Percentiles rank a stretch among this genome's conserved stretches.
Conservation (phyloP, 2,888 invertebrate genomes). For the Cosmorhoe ocellata region DNA sequence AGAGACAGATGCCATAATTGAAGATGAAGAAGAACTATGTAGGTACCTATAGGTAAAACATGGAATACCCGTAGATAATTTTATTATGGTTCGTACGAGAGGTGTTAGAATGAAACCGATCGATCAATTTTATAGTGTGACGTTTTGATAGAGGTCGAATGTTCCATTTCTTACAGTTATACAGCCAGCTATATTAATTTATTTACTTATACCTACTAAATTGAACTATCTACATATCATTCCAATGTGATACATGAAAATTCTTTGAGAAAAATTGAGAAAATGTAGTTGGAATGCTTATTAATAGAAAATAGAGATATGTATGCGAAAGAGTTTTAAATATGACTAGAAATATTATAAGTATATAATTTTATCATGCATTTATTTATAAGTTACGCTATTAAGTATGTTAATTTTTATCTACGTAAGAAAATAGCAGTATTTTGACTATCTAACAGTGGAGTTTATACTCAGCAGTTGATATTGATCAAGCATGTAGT, state of each 20-base stretch:
- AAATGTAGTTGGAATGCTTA: constrained; percentile 70
- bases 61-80: too few species aligned
- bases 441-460: too few species aligned
- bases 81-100: too few species aligned
- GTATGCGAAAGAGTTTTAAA: constrained; percentile 53
- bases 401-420: too few species aligned
- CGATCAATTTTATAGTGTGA: not conserved
- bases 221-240: constrained; percentile 25
- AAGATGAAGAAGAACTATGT: too few species aligned
- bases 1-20: too few species aligned
- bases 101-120: constrained; percentile 13
- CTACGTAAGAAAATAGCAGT: too few species aligned
- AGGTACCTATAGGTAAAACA: too few species aligned
- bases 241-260: constrained; percentile 41
- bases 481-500: too few species aligned
- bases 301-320: constrained; percentile 68
- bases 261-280: constrained; percentile 34
- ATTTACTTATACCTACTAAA: constrained; percentile 8
- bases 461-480: too few species aligned
- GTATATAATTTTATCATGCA: too few species aligned
- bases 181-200: not conserved
- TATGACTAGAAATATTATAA: constrained; percentile 51
- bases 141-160: constrained; percentile 1
- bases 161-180: constrained; percentile 6
- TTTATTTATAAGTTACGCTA: too few species aligned